Base-by-base conservation (phyloP, 37 sponge, comb jelly and placozoan genomes). In the Chondrilla cf. caribensis region DNA sequence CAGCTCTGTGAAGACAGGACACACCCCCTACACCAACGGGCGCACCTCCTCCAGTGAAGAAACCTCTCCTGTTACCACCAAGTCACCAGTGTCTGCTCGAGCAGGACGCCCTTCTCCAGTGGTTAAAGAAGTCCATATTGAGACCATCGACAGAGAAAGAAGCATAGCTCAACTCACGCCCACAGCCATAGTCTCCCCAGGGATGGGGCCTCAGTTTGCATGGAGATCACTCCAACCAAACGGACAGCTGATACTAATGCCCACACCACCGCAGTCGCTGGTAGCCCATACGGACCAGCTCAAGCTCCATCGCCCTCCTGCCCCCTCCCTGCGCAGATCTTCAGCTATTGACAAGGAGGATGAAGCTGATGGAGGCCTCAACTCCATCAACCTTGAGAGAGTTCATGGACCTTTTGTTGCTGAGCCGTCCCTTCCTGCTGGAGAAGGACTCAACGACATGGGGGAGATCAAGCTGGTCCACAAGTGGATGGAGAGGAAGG, bases 401-500 rank as follows among this genome's bases (percentile, higher is more conserved):
- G 72, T 37, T 38, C 31, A 29, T 17, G 72, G 72, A 19, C 72
- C 72, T 19, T 37, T 70, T 32, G 72, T 70, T 32, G 72, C 39
- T 38, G 72, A 37, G 37, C 29, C 24, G 6, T 70, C 72, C 6
- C 38, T 37, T 3, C 21, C 37, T 4, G 39, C 38, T 7, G 39
- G 39, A 7, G 39, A 70, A 5, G 21, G 39, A 32, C 5, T 7
- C 21, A 70, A 5, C 40, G 37, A 32, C 29, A 4, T 62, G 25
- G 72, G 72, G 19, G 39, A 37, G 21, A 70, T 70, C 40, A 32
- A 70, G 18, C 72, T 70, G 19, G 40, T 70, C 29, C 72, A 70
- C 40, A 70, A 70, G 72, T 70, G 40, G 39, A 32, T 38, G 72
- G 72, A 70, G 38, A 5, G 39, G 8, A 70, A 70, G 72, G 40